Evolutionary conservation across 2,797 vertebrate species (phyloP).

Genomic region (Chelonia mydas): DNA sequence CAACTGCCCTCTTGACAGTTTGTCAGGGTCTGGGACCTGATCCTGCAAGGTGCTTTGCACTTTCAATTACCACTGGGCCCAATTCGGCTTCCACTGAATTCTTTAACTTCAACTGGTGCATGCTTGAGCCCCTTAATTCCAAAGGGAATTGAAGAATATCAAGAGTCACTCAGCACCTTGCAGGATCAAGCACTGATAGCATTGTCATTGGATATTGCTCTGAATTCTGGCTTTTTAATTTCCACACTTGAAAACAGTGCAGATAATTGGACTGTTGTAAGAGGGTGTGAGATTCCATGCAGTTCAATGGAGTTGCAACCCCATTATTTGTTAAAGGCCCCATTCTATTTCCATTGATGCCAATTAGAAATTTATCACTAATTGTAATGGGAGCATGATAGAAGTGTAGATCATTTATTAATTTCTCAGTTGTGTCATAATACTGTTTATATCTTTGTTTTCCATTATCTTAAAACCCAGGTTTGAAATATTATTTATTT

Average conservation of each 20-base stretch:
- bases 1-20: background rate
- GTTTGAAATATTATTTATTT: background rate
- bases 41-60: background rate
- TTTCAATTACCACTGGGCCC: background rate
- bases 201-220: background rate
- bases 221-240: background rate
- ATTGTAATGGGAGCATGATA: background rate
- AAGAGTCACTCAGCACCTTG: background rate
- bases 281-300: background rate
- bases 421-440: background rate
- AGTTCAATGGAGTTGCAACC: background rate
- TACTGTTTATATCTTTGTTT: accelerated
- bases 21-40: background rate
- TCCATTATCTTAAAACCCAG: background rate
- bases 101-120: background rate
- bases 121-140: background rate
- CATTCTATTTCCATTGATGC: background rate
- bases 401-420: background rate
- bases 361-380: background rate
- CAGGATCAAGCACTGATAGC: background rate
- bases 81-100: background rate
- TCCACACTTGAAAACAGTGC: background rate
- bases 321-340: background rate
- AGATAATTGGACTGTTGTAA: background rate
- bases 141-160: background rate